Conservation (phyloP, 2,888 invertebrate genomes). For the Melitaea athalia region DNA sequence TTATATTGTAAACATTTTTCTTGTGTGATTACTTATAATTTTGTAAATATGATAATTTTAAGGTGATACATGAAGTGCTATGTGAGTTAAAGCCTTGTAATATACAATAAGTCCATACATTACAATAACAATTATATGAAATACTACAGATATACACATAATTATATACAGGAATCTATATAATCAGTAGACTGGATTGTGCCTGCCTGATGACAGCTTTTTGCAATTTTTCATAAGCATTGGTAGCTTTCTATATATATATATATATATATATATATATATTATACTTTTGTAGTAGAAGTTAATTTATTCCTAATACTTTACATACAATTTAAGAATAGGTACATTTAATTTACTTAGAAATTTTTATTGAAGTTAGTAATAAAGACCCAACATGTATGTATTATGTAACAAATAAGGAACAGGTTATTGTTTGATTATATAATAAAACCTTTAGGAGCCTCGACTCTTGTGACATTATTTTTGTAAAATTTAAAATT, state of each 20-base stretch:
- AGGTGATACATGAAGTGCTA: neutral
- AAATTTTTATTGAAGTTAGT: neutral
- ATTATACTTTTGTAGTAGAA: slow-evolving; percentile 6
- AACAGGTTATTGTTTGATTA: neutral
- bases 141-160: slow-evolving; percentile 3
- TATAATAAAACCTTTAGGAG: neutral
- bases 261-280: neutral
- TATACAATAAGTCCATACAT: neutral
- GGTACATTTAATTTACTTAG: neutral
- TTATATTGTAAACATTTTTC: neutral
- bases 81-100: neutral
- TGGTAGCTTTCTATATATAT: slow-evolving; percentile 7
- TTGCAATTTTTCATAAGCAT: slow-evolving; percentile 9
- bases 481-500: neutral
- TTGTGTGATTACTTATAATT: slow-evolving; percentile 1
- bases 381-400: neutral
- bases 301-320: slow-evolving; percentile 6
- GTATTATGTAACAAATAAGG: neutral
- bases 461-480: neutral
- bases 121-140: slow-evolving; percentile 6
- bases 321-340: neutral
- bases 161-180: slow-evolving; percentile 28
- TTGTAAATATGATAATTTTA: slow-evolving; percentile 1
- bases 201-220: slow-evolving; percentile 30
- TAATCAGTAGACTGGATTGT: slow-evolving; percentile 38